Evolutionary conservation across 1,140 invertebrate genomes (phyloP).

Genomic region (Panagrolaimus sp.): DNA sequence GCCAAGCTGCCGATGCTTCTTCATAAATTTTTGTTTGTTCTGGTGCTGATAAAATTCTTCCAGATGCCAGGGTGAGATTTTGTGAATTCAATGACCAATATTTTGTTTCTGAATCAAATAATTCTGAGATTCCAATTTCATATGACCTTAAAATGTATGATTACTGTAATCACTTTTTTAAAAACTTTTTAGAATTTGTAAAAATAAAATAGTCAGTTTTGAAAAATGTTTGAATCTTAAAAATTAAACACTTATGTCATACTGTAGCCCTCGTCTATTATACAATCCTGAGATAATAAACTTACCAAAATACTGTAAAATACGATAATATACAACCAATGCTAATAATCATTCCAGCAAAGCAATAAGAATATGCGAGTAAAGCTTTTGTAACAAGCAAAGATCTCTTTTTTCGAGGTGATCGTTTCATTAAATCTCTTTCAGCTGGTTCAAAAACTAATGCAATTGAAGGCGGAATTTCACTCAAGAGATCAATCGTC

Average conservation of each 20-base stretch:
- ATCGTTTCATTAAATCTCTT: conserved; percentile 32
- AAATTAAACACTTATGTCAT: no score
- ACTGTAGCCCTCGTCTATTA: no score
- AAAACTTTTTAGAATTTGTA: no score
- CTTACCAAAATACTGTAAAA: conserved; percentile 25
- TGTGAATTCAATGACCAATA: conserved; percentile 17
- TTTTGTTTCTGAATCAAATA: background rate
- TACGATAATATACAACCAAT: conserved; percentile 35
- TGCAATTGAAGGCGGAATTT: conserved; percentile 42
- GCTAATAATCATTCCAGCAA: conserved; percentile 29
- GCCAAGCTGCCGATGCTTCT: conserved; percentile 38
- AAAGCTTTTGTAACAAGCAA: conserved; percentile 26
- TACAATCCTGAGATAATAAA: no score
- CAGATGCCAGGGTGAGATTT: conserved; percentile 13
- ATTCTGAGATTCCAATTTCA: background rate
- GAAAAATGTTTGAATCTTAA: no score
- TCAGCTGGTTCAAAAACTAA: conserved; percentile 38
- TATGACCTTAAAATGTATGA: background rate
- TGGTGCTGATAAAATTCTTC: background rate
- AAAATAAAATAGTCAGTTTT: no score
- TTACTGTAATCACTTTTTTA: no score
- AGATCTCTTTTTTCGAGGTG: conserved; percentile 22
- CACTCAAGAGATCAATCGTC: conserved; percentile 26
- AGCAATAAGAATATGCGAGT: conserved; percentile 28
- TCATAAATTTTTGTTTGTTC: conserved; percentile 20